phyloP scores from a whole-genome alignment of 2,113 vertebrate species.

The Oreocharis arfaki region DNA sequence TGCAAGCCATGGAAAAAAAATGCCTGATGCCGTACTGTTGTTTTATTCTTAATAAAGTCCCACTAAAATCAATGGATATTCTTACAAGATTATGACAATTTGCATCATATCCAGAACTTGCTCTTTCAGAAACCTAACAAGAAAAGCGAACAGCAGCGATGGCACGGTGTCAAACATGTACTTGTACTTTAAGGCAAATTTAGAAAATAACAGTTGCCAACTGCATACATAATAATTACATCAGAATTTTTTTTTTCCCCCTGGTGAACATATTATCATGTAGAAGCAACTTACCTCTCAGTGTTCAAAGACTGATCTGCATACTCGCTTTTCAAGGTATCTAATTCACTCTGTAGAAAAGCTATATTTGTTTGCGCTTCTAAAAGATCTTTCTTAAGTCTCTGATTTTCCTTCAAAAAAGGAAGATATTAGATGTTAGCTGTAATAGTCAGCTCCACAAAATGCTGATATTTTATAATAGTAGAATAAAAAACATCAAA shows the following conservation, averaged over 20 bases:
- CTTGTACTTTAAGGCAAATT: neutral
- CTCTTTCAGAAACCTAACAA: neutral
- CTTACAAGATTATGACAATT: neutral
- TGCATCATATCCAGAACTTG: neutral
- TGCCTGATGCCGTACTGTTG: neutral
- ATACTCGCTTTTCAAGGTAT: constrained; percentile 90
- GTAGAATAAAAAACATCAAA: neutral
- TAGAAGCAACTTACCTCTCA: constrained; percentile 77
- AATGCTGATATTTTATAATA: neutral
- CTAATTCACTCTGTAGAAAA: constrained; percentile 91
- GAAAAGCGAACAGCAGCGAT: neutral
- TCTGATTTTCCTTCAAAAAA: constrained; percentile 87
- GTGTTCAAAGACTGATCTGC: constrained; percentile 89
- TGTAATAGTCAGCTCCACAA: neutral
- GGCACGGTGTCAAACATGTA: fast-evolving
- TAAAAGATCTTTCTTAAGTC: constrained; percentile 90
- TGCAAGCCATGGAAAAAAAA: neutral
- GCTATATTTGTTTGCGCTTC: constrained; percentile 91
- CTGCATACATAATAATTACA: neutral
- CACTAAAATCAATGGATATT: neutral
- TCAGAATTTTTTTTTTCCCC: neutral
- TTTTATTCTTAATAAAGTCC: neutral
- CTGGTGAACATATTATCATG: neutral
- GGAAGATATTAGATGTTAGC: neutral
- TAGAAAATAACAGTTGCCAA: neutral